Percentiles rank a stretch among this genome's conserved stretches.
phyloP scores from a whole-genome alignment of 2,888 invertebrate species.

The Catocala sponsa region DNA sequence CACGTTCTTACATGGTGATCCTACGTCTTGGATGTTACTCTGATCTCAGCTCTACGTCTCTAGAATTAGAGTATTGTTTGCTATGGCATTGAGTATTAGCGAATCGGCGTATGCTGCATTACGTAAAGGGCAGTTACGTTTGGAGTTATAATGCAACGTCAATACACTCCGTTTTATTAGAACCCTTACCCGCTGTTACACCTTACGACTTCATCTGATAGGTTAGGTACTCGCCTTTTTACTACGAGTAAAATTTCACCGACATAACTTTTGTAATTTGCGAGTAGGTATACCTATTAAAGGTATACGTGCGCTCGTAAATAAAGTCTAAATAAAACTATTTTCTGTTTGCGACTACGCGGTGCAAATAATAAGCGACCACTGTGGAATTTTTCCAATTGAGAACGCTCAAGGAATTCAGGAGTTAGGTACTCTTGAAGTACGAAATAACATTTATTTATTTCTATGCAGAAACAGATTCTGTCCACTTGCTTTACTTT shows the following conservation, averaged over 20 bases:
- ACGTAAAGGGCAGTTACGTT: constrained; percentile 14
- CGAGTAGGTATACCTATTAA: constrained; percentile 4
- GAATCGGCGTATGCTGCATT: constrained; percentile 5
- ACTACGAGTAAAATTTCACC: constrained; percentile 9
- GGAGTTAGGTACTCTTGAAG: too few species aligned
- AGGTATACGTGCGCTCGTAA: constrained; percentile 3
- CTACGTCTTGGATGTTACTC: neutral
- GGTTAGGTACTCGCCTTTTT: constrained; percentile 8
- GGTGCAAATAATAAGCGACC: too few species aligned
- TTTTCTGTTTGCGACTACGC: neutral
- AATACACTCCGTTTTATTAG: constrained; percentile 39
- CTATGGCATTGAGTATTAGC: neutral
- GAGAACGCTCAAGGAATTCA: too few species aligned
- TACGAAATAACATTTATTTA: too few species aligned
- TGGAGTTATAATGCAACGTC: constrained; percentile 36
- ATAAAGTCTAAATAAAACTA: constrained; percentile 2
- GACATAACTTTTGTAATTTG: constrained; percentile 10
- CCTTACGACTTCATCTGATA: constrained; percentile 7
- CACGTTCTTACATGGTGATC: neutral
- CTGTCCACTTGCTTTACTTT: too few species aligned
- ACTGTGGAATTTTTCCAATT: too few species aligned
- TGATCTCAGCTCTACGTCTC: neutral
- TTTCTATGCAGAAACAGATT: too few species aligned
- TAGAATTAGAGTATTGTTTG: neutral
- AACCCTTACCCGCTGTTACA: constrained; percentile 9